Conservation (phyloP, 2,888 invertebrate species). For the Papilio elwesi region DNA sequence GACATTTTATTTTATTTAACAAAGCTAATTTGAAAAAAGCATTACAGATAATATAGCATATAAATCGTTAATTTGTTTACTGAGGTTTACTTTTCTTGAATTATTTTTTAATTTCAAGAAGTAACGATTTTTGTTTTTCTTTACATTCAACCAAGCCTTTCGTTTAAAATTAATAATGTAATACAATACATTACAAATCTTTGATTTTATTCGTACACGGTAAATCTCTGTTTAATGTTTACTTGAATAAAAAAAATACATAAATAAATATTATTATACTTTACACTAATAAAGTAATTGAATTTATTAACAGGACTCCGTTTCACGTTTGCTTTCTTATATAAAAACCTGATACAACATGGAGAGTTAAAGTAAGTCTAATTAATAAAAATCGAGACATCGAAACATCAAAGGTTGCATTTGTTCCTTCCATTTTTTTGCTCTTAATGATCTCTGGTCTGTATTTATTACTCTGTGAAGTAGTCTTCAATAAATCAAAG, state of each 20-base stretch:
- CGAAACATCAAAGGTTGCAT: constrained; percentile 15
- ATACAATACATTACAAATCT: no score
- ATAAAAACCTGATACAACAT: no score
- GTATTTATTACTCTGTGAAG: constrained; percentile 22
- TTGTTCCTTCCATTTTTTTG: constrained; percentile 8
- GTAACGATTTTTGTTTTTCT: background rate
- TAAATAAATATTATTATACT: no score
- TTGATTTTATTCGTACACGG: no score
- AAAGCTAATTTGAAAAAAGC: background rate
- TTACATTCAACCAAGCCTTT: background rate
- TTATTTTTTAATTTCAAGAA: no score
- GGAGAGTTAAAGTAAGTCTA: no score
- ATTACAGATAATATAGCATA: background rate
- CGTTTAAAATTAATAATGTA: no score
- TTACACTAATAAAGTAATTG: no score
- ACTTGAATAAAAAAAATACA: no score
- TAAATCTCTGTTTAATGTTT: no score
- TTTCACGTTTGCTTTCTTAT: background rate
- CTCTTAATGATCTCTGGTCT: constrained; percentile 19
- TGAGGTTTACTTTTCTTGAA: background rate
- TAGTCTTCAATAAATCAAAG: constrained; percentile 33
- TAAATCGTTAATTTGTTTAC: background rate
- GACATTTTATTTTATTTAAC: constrained; percentile 26
- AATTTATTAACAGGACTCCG: background rate
- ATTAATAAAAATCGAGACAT: no score